These are phyloP conservation scores for Apis cerana DNA, from an alignment of 1,140 invertebrate species.

Conservation along the genomic window DNA sequence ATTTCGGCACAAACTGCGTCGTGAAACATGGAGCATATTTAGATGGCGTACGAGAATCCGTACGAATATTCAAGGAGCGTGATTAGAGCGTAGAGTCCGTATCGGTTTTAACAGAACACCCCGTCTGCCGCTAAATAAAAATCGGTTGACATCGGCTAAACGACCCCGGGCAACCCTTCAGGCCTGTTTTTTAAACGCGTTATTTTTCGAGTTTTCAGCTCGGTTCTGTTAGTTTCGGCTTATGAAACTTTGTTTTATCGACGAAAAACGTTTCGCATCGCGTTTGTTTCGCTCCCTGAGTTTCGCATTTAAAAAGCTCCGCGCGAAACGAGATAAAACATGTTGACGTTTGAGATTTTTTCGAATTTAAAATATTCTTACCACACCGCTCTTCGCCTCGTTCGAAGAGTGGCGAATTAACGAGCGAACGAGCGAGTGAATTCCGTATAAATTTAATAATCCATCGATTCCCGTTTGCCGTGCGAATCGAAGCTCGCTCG, in stretches of 20 bases:
- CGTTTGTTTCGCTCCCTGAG: background rate
- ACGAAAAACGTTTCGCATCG: background rate
- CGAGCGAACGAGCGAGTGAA: background rate
- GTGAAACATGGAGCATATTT: background rate
- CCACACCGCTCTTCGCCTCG: no score
- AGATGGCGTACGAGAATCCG: background rate
- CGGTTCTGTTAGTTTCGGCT: background rate
- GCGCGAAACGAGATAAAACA: background rate
- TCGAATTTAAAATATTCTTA: background rate
- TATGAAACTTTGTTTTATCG: conserved; percentile 8
- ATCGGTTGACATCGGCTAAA: conserved; percentile 24
- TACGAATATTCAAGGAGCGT: background rate
- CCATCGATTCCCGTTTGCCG: no score
- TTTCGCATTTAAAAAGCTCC: background rate
- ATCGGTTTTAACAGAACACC: conserved; percentile 9
- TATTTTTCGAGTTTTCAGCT: conserved; percentile 24
- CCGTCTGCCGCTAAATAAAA: conserved; percentile 20
- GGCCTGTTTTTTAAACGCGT: conserved; percentile 8
- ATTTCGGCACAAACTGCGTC: background rate
- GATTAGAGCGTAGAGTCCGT: conserved; percentile 16
- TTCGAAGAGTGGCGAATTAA: background rate
- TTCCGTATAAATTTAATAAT: background rate
- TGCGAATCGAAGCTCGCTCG: no score
- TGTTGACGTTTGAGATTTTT: background rate
- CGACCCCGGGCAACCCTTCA: background rate